Evolutionary conservation across 1,140 invertebrate species (phyloP), one percentile per base, ranked within the genome.

Genomic region (Atta colombica): DNA sequence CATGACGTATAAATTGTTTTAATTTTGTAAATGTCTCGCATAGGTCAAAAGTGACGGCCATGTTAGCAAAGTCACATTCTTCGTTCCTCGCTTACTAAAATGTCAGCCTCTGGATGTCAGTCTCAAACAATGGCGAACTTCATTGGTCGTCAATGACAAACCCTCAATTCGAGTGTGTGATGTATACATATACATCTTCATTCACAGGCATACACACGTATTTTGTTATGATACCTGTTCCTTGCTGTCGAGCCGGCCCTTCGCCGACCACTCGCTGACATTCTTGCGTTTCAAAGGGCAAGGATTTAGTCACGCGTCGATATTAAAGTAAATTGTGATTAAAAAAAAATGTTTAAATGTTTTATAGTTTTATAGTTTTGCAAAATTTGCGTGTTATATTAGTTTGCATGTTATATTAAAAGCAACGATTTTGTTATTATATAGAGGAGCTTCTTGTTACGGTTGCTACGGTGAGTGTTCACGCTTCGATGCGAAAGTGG

Each of bases 101-200:
- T 86, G 88, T 90, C 88, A 90, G 66, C 78, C 88, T 87, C 53
- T 68, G 49, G 72, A 61, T 84, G 84, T 89, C 88, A 85, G 51
- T 63, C 84, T 89, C 65, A 75, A 31, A 88, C 88, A 89, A 89
- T 87, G 77, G 84, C 88, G 58, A 45, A 31, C 39, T 63, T 80
- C 87, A 60, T 88, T 86, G 87, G 87, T 75, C 88, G 49, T 78
- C 45, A 39, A 77, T 58, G 88, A 87, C 77, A 16, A 82, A 77
- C 51, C 31, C 88, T 87, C 80, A 49, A 58, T 51, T 25, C 35
- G 6, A 21, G 21, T 31, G 28, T 75, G n/a, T 35, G 51, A 14
- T n/a, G 10, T 31, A 51, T 21, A 25, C 66, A 35, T 21, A 69
- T 60, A 63, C 25, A 39, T 25, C 12, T 45, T 51, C 63, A 75